These are phyloP conservation scores for Tinea pellionella DNA, from an alignment of 2,888 invertebrate genomes.

Conservation along the genomic window DNA sequence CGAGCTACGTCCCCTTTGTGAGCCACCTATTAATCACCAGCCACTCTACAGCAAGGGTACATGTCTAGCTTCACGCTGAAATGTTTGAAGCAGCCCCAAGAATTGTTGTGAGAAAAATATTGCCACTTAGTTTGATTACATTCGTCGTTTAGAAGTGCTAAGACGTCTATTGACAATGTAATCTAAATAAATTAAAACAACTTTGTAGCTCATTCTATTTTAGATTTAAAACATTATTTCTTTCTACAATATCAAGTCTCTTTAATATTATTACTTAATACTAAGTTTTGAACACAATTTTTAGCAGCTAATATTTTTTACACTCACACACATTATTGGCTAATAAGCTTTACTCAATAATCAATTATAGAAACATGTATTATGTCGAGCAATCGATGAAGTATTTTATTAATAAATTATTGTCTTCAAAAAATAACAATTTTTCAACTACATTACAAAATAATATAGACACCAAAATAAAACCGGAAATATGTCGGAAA, in stretches of 20 bases:
- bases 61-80: constrained; percentile 1
- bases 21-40: constrained; percentile 13
- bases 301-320: too few species aligned
- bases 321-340: too few species aligned
- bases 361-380: background rate
- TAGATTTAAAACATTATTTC: background rate
- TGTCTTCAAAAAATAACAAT: constrained; percentile 1
- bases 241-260: too few species aligned
- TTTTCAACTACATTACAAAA: background rate
- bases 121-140: constrained; percentile 10
- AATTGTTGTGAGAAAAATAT: constrained; percentile 11
- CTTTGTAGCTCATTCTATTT: background rate
- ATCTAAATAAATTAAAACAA: constrained; percentile 10
- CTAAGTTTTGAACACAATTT: too few species aligned
- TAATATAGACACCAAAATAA: background rate
- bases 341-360: background rate
- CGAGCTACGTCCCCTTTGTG: constrained; percentile 5
- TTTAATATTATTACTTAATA: too few species aligned
- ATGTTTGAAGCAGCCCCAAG: constrained; percentile 6
- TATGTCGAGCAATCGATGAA: constrained; percentile 1
- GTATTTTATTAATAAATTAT: background rate
- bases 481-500: background rate
- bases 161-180: constrained; percentile 2
- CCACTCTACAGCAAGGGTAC: constrained; percentile 7
- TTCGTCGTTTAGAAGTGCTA: constrained; percentile 8